phyloP scores from a whole-genome alignment of 2,888 invertebrate genomes.

The Agrotis segetum region DNA sequence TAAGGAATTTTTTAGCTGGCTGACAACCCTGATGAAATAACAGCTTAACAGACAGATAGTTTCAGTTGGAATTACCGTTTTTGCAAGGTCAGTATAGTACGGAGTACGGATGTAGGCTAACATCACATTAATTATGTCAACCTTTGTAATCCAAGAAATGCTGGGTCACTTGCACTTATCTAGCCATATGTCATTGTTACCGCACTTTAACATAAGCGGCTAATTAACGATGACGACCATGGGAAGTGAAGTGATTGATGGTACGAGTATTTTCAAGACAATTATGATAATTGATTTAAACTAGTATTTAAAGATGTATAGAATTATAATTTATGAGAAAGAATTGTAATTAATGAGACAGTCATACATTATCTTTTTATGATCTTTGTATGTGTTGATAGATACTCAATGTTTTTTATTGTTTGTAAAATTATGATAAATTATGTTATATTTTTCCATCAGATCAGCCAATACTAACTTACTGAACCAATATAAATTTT shows the following conservation, averaged over 20 bases:
- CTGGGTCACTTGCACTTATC: conserved; percentile 71
- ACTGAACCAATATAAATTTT: conserved; percentile 35
- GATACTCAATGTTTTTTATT: conserved; percentile 19
- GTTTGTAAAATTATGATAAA: conserved; percentile 9
- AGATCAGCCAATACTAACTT: conserved; percentile 1
- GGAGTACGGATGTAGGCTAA: conserved; percentile 75
- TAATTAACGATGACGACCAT: conserved; percentile 18
- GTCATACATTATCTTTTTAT: conserved; percentile 30
- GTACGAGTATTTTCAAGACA: conserved; percentile 19
- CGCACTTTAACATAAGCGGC: conserved; percentile 33
- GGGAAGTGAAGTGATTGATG: conserved; percentile 47
- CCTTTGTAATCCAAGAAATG: conserved; percentile 76
- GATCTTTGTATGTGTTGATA: conserved; percentile 28
- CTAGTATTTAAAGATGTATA: conserved; percentile 19
- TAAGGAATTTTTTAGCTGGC: not conserved
- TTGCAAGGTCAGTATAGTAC: conserved; percentile 74
- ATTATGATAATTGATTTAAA: conserved; percentile 38
- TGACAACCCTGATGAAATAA: conserved; percentile 48
- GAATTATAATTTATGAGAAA: conserved; percentile 41
- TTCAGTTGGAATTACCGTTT: conserved; percentile 27
- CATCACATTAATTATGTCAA: conserved; percentile 79
- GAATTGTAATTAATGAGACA: conserved; percentile 31
- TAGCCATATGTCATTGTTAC: conserved; percentile 4
- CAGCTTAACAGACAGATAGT: conserved; percentile 15
- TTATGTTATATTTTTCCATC: conserved; percentile 17